Evolutionary conservation across 1,140 invertebrate genomes (phyloP).

Genomic region (Halesus radiatus): DNA sequence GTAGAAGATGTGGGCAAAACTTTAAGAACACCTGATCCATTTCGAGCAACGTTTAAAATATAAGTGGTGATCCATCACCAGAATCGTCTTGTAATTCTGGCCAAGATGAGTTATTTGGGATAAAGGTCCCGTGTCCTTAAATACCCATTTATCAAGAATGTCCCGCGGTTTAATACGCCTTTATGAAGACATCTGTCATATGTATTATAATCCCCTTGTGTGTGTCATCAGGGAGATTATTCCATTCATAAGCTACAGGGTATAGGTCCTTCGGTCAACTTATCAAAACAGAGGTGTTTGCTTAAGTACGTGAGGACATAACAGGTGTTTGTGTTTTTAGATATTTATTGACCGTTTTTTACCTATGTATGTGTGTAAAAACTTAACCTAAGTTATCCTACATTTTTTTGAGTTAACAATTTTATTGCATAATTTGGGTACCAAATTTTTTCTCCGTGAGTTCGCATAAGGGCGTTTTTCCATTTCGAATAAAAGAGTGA

Average conservation of each 20-base stretch:
- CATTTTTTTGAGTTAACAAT: too few relatives aligned
- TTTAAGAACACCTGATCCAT: too few relatives aligned
- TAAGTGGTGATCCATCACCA: not conserved
- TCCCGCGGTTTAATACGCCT: slow-evolving; percentile 37
- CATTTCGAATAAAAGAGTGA: too few relatives aligned
- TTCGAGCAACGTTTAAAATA: too few relatives aligned
- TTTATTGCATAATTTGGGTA: too few relatives aligned
- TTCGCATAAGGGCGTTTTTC: too few relatives aligned
- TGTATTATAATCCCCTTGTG: slow-evolving; percentile 12
- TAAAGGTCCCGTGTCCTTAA: slow-evolving; percentile 10
- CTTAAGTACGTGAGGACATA: not conserved
- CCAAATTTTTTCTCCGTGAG: too few relatives aligned
- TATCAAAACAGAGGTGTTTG: slow-evolving; percentile 9
- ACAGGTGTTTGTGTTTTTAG: not conserved
- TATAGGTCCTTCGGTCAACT: not conserved
- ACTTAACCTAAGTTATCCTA: too few relatives aligned
- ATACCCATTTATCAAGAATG: slow-evolving; percentile 29
- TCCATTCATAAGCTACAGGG: not conserved
- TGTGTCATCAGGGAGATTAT: not conserved
- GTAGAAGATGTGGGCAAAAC: too few relatives aligned
- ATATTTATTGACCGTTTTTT: too few relatives aligned
- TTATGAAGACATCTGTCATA: slow-evolving; percentile 42
- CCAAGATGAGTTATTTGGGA: not conserved
- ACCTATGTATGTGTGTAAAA: too few relatives aligned
- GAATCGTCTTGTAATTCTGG: slow-evolving; percentile 9